Base-by-base conservation (phyloP, 2,888 invertebrate species). In the Seira musarum region DNA sequence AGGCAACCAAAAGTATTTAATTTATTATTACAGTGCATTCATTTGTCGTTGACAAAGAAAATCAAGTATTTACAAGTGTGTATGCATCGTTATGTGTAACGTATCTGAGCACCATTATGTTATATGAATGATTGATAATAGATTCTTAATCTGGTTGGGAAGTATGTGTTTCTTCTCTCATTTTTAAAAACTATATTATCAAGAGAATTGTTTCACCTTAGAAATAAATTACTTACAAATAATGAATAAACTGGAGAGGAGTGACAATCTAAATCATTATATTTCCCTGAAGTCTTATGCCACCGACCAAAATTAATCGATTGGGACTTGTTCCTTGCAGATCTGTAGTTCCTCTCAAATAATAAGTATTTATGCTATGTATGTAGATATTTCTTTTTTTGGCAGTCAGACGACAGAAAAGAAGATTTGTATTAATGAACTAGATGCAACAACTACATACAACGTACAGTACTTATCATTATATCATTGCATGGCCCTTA, bases 371-470 rank as follows among this genome's bases (percentile, higher is more conserved):
- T n/a, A n/a, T n/a, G n/a, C n/a, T n/a, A n/a, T n/a, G n/a, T n/a
- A n/a, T n/a, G n/a, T n/a, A n/a, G n/a, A n/a, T n/a, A n/a, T 8
- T 40, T 40, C 13, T 40, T 8, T 40, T 8, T 40, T 74, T 74
- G 74, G 74, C 74, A 74, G 74, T 74, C 53, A 65, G 21, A 72
- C 22, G 40, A 22, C 15, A 68, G 57, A 57, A 68, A 17, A 68
- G 53, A 46, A 68, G 10, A 68, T n/a, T n/a, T n/a, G n/a, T n/a
- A n/a, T n/a, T n/a, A n/a, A n/a, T n/a, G n/a, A n/a, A n/a, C n/a
- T n/a, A n/a, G n/a, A n/a, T n/a, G 40, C 40, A 40, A 40, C 40
- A 40, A 40, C 40, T 40, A 40, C 6, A 40, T 8, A 40, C 40
- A 40, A 40, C 6, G 40, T 40, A 40, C 6, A 40, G 13, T 40